Evolutionary conservation across 2,113 vertebrate genomes (phyloP).

Genomic region (Xenopus borealis): DNA sequence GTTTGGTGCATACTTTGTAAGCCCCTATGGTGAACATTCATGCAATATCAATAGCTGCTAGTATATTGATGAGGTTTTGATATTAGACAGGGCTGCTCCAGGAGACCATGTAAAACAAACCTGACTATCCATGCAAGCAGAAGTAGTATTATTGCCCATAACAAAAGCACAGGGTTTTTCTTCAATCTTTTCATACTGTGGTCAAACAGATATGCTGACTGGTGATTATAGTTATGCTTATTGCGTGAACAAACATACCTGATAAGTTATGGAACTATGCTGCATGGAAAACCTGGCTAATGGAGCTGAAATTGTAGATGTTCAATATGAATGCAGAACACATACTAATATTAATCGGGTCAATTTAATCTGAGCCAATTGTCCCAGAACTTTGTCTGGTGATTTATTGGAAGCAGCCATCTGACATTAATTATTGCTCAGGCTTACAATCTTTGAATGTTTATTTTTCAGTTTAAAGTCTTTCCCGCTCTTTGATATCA

Average conservation of each 20-base stretch:
- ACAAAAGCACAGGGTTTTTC: too few species aligned
- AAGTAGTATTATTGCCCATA: too few species aligned
- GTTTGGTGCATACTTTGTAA: too few species aligned
- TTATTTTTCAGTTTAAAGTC: slow-evolving; percentile 88
- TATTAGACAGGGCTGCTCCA: too few species aligned
- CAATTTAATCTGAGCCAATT: slow-evolving; percentile 63
- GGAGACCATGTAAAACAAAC: too few species aligned
- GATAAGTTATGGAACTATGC: too few species aligned
- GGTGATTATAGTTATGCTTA: background rate
- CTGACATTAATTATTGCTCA: slow-evolving; percentile 86
- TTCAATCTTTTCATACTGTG: too few species aligned
- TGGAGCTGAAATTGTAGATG: slow-evolving; percentile 54
- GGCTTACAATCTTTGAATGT: slow-evolving; percentile 82
- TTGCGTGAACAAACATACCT: background rate
- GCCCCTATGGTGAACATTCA: too few species aligned
- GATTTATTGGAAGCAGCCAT: slow-evolving; percentile 83
- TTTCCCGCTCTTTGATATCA: slow-evolving; percentile 91
- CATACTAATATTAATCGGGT: slow-evolving; percentile 66
- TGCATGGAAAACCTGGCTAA: slow-evolving; percentile 47
- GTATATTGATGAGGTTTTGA: too few species aligned
- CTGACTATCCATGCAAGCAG: too few species aligned
- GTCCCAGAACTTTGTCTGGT: slow-evolving; percentile 77
- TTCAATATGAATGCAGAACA: slow-evolving; percentile 60
- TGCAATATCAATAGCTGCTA: too few species aligned
- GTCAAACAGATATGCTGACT: too few species aligned